Conservation (phyloP, 1,140 invertebrate species). For the Teleogryllus occipitalis region DNA sequence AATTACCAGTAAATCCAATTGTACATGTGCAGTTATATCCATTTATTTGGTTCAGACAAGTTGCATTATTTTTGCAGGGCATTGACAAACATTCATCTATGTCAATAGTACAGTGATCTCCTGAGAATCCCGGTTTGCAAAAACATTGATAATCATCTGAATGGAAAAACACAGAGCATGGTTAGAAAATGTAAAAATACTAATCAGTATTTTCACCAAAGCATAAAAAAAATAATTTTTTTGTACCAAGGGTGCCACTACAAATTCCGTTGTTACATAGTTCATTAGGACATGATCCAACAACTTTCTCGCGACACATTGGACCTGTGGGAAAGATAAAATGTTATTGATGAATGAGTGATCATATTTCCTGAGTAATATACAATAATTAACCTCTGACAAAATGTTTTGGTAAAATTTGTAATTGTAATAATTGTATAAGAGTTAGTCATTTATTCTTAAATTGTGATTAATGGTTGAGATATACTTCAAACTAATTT, state of each 20-base stretch:
- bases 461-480: too few relatives aligned
- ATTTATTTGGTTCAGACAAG: constrained; percentile 78
- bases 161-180: neutral
- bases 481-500: too few relatives aligned
- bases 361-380: too few relatives aligned
- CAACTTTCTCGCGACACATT: neutral
- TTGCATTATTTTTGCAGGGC: constrained; percentile 81
- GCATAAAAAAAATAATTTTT: too few relatives aligned
- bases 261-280: constrained; percentile 79
- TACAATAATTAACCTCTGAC: too few relatives aligned
- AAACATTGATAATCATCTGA: constrained; percentile 74
- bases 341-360: too few relatives aligned
- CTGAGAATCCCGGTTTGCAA: constrained; percentile 74
- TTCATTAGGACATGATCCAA: constrained; percentile 15
- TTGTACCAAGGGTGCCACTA: constrained; percentile 20
- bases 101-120: constrained; percentile 72
- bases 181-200: too few relatives aligned
- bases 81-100: constrained; percentile 81
- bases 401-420: too few relatives aligned
- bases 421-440: too few relatives aligned
- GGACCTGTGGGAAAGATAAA: neutral
- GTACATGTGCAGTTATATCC: constrained; percentile 76
- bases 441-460: too few relatives aligned
- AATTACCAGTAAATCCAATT: constrained; percentile 63
- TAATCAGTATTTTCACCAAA: too few relatives aligned